These are phyloP conservation scores for Trichopria drosophilae DNA, from an alignment of 2,888 invertebrate species.

Conservation along the genomic window DNA sequence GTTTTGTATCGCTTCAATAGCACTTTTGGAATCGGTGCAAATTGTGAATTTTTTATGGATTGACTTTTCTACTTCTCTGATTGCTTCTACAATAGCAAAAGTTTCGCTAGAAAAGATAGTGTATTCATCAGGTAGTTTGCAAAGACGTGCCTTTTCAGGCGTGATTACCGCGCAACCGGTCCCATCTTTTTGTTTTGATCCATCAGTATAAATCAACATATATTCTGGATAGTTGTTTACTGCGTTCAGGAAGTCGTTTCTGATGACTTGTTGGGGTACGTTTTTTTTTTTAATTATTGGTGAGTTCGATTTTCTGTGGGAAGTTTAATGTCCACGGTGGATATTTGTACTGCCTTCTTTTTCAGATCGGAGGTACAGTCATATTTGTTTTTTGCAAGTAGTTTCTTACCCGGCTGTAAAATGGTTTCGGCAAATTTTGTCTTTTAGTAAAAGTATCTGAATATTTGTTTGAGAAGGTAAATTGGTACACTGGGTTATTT, in stretches of 20 bases:
- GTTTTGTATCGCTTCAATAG: neutral
- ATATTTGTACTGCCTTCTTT: too few species aligned
- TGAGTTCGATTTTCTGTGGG: slow-evolving; percentile 20
- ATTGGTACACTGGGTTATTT: neutral
- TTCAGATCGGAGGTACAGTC: neutral
- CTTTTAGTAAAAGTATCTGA: too few species aligned
- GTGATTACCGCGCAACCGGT: slow-evolving; percentile 7
- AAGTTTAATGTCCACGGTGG: too few species aligned
- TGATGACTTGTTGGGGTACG: too few species aligned
- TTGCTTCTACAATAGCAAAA: slow-evolving; percentile 3
- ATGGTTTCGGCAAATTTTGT: too few species aligned
- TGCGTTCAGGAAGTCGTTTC: too few species aligned
- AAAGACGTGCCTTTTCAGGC: neutral
- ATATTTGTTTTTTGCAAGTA: neutral
- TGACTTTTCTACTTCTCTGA: neutral
- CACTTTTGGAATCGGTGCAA: slow-evolving; percentile 11
- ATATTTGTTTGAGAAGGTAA: too few species aligned
- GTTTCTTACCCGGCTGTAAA: neutral
- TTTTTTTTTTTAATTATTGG: too few species aligned
- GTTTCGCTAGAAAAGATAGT: neutral
- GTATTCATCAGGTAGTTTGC: slow-evolving; percentile 6
- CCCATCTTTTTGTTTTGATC: neutral
- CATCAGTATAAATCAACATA: slow-evolving; percentile 6
- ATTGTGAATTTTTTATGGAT: slow-evolving; percentile 6
- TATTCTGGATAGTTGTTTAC: neutral